phyloP scores from a whole-genome alignment of 2,888 invertebrate genomes.

The Diarsia mendica region DNA sequence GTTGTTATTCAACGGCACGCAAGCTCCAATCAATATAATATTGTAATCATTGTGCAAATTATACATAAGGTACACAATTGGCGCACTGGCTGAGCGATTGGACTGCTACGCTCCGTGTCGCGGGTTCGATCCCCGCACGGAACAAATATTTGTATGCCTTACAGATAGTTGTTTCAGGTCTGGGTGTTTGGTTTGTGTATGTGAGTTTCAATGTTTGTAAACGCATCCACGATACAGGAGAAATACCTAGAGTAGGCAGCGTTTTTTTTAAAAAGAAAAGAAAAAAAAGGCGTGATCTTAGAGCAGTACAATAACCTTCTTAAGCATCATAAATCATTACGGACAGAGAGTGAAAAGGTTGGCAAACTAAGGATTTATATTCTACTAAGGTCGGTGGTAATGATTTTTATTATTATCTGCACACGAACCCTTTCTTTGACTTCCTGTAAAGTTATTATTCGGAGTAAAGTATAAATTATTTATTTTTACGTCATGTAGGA shows the following conservation, averaged over 20 bases:
- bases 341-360: conserved; percentile 36
- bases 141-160: no score
- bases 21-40: neutral
- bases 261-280: no score
- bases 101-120: no score
- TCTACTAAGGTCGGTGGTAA: conserved; percentile 2
- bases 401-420: neutral
- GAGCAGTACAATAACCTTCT: conserved; percentile 34
- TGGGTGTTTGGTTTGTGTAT: no score
- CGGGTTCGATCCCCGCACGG: no score
- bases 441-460: neutral
- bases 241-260: no score
- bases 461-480: neutral
- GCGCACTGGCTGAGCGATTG: no score
- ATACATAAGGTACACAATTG: no score
- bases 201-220: no score
- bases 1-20: neutral
- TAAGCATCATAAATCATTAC: conserved; percentile 44
- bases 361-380: conserved; percentile 42
- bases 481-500: neutral
- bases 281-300: no score
- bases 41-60: neutral
- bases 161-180: no score
- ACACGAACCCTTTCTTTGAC: neutral
- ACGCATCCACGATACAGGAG: no score